Base-by-base conservation (phyloP, 1,140 invertebrate species). In the Lutraria rhynchaena region DNA sequence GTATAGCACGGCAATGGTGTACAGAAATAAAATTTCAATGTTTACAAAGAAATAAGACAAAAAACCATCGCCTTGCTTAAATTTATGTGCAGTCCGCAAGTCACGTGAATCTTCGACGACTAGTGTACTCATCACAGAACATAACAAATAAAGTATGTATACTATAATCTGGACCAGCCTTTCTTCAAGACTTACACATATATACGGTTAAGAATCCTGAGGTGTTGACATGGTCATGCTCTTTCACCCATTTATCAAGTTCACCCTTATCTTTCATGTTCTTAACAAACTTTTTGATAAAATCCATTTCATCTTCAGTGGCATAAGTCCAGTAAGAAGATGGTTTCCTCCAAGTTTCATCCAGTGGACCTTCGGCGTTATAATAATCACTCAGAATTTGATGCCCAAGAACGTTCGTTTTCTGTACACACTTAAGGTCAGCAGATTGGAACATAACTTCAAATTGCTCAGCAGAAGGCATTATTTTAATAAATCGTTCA, bases 381-480 rank as follows among this genome's bases (percentile, higher is more conserved):
- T 35, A 61, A 27, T 61, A 61, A 35, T 35, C 31, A 4, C n/a
- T 35, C 1, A 61, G 1, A 5, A 61, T 5, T 13, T 37, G 4
- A 13, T 24, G 27, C 3, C 70, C 70, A 17, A 73, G 19, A 11
- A 57, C 37, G 22, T 73, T 73, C 70, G 57, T 19, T 53, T 73
- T 73, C 33, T 57, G 70, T 3, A 57, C 37, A 49, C 49, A 55
- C 13, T 73, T 13, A n/a, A 73, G 19, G 19, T 33, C 53, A 35
- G 3, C n/a, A 9, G 41, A 15, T 3, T 13, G 13, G 17, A 69
- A 69, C 49, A 73, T 73, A 4, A 7, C 4, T 11, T 15, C 3
- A 37, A 35, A 55, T n/a, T 73, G 51, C 24, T 73, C 51, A 15
- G 57, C 15, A 29, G 73, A 61, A 1, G 73, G 73, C 31, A 75